A percentile compares a stretch with the other conserved stretches of the same genome.
Conservation (phyloP, 1,140 invertebrate species). For the Lethrus apterus region DNA sequence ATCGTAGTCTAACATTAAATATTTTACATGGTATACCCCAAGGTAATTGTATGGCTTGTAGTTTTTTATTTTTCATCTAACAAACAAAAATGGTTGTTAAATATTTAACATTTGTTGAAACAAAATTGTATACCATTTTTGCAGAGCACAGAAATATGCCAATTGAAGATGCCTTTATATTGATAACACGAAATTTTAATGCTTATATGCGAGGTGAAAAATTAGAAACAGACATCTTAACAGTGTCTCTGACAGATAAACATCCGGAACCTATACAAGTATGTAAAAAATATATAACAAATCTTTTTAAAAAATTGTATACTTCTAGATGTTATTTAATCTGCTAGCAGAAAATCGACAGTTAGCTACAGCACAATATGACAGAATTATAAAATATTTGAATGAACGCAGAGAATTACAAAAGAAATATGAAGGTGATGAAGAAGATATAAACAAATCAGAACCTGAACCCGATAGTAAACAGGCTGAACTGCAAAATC, state of each 20-base stretch:
- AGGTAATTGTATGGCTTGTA: too few species aligned
- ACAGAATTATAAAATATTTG: constrained; percentile 73
- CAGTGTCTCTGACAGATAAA: constrained; percentile 42
- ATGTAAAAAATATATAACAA: constrained; percentile 5
- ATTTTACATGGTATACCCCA: constrained; percentile 85
- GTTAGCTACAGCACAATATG: constrained; percentile 73
- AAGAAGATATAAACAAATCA: constrained; percentile 44
- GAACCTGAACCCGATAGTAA: constrained; percentile 41
- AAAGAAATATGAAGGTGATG: constrained; percentile 60
- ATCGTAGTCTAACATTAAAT: constrained; percentile 81
- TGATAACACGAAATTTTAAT: constrained; percentile 73
- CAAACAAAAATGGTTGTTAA: too few species aligned
- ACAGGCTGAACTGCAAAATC: constrained; percentile 71
- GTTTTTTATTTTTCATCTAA: too few species aligned
- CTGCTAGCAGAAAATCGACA: constrained; percentile 71
- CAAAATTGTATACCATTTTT: too few species aligned
- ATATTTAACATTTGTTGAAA: too few species aligned
- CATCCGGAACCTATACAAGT: constrained; percentile 65
- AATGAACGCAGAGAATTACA: constrained; percentile 66
- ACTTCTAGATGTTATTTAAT: constrained; percentile 56
- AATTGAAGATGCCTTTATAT: constrained; percentile 76
- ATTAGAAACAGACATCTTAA: constrained; percentile 31
- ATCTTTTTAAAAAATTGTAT: not conserved
- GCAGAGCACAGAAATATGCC: constrained; percentile 92
- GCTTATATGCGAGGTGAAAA: constrained; percentile 62